Conservation (phyloP, 2,797 vertebrate genomes). For the Peromyscus aztecus region DNA sequence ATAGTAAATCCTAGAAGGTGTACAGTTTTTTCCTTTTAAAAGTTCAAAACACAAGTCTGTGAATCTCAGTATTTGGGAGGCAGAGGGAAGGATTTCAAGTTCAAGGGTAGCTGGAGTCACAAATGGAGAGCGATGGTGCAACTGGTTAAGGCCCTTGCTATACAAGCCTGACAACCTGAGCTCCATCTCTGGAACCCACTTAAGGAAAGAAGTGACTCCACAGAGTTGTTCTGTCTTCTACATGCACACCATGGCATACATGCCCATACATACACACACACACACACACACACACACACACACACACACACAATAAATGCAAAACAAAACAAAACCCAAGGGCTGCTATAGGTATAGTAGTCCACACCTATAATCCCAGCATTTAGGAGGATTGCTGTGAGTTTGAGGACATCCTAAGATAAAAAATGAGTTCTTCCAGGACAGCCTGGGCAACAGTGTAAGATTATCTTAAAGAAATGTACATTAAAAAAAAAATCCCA, state of each 20-base stretch:
- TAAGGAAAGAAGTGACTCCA: background rate
- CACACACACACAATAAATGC: background rate
- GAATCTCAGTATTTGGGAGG: background rate
- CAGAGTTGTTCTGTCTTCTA: background rate
- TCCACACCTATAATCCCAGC: background rate
- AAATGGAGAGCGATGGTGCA: background rate
- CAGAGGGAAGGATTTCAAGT: background rate
- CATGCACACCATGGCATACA: background rate
- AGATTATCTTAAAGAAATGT: background rate
- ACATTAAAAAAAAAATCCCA: background rate
- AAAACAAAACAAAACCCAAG: background rate
- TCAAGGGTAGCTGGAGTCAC: background rate
- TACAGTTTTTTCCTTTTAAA: slow-evolving; percentile 38
- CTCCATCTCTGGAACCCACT: background rate
- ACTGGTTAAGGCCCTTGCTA: background rate
- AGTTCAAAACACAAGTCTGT: slow-evolving; percentile 13
- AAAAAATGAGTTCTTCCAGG: background rate
- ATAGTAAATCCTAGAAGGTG: slow-evolving; percentile 44
- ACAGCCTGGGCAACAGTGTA: background rate
- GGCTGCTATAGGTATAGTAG: background rate
- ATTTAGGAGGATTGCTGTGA: background rate
- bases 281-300: background rate
- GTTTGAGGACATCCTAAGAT: background rate
- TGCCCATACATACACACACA: background rate
- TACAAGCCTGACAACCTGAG: background rate